Conservation (phyloP, 2,888 invertebrate species). For the Habrosyne pyritoides region DNA sequence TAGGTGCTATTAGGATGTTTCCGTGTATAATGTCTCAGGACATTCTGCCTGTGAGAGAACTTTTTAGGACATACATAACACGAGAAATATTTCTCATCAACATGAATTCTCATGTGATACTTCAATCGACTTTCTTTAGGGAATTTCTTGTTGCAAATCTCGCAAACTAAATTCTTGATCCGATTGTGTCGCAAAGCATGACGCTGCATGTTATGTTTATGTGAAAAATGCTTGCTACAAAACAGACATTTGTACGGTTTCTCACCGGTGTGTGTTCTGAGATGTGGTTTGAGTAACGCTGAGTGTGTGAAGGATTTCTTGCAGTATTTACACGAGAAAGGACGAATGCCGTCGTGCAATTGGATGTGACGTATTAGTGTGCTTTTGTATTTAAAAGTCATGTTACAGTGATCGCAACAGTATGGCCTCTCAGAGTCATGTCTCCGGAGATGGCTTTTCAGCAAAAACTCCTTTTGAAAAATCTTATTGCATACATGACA, state of each 20-base stretch:
- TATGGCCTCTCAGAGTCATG: constrained; percentile 28
- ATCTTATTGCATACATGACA: constrained; percentile 37
- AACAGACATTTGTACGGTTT: constrained; percentile 46
- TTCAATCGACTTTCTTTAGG: constrained; percentile 61
- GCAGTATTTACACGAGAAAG: constrained; percentile 38
- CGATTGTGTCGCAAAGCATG: constrained; percentile 54
- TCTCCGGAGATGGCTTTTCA: constrained; percentile 36
- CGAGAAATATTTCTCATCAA: constrained; percentile 55
- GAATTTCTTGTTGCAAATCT: constrained; percentile 61
- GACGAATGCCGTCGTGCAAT: constrained; percentile 44
- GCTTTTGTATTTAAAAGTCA: constrained; percentile 57
- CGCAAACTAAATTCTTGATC: constrained; percentile 55
- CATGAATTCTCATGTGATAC: constrained; percentile 65
- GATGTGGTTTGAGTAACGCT: constrained; percentile 50
- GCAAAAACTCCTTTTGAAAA: constrained; percentile 33
- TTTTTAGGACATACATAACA: constrained; percentile 57
- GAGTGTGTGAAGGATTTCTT: constrained; percentile 39
- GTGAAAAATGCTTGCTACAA: constrained; percentile 58
- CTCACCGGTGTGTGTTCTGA: constrained; percentile 54
- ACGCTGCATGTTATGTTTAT: constrained; percentile 64
- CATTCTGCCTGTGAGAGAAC: constrained; percentile 67
- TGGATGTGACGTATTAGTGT: constrained; percentile 56
- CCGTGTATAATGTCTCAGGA: constrained; percentile 57
- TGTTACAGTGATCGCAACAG: constrained; percentile 26
- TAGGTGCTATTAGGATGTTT: constrained; percentile 62